Evolutionary conservation across 2,113 vertebrate genomes (phyloP).

Genomic region (Podarcis cretensis): DNA sequence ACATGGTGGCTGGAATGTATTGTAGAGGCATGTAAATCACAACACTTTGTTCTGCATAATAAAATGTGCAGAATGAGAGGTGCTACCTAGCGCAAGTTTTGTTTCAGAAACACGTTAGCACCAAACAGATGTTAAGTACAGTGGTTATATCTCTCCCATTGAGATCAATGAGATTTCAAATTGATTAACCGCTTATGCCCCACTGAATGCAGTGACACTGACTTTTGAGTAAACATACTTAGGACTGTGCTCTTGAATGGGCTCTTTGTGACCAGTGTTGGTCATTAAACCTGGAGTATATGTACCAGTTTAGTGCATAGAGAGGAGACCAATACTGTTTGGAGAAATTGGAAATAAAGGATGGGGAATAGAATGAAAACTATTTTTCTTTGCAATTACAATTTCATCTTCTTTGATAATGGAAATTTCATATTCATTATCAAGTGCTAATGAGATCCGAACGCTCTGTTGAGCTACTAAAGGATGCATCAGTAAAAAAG

Average conservation of each 20-base stretch:
- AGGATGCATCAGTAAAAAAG: neutral
- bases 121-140: neutral
- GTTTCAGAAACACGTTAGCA: neutral
- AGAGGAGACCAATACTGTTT: neutral
- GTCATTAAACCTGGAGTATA: constrained; percentile 24
- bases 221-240: neutral
- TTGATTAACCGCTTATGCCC: no score
- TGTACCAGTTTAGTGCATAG: neutral
- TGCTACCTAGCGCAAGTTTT: constrained; percentile 24
- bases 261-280: neutral
- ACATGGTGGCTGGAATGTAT: constrained; percentile 39
- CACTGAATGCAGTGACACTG: neutral
- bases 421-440: constrained; percentile 24
- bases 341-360: neutral
- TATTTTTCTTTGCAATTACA: constrained; percentile 28
- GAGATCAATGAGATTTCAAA: neutral
- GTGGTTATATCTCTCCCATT: neutral
- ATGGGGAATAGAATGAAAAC: constrained; percentile 41
- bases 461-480: constrained; percentile 21
- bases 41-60: constrained; percentile 26
- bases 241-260: neutral
- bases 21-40: constrained; percentile 50
- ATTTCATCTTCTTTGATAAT: constrained; percentile 38
- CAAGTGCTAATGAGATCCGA: constrained; percentile 7
- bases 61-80: constrained; percentile 22